Base-by-base conservation (phyloP, 2,888 invertebrate genomes). In the Phalangium opilio region DNA sequence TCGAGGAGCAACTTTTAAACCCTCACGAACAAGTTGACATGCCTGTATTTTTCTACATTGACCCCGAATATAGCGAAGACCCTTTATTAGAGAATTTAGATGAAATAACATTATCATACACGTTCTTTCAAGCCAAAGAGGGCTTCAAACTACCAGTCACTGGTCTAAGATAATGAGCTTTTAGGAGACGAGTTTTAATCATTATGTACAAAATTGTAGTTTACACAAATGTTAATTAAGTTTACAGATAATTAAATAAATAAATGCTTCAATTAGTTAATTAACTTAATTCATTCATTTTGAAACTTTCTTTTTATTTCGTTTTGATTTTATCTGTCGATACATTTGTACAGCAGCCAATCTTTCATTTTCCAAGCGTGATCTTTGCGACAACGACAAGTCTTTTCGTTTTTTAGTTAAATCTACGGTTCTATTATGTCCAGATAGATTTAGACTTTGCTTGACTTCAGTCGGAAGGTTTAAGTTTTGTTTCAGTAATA, bases 11-110 rank as follows among this genome's bases (percentile, higher is more conserved):
- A 65, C 81, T 83, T 64, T 71, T 99, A 2, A 95, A 95, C 70
- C 93, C 98, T 1, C 81, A 86, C 63, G 96, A 98, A 71, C 81
- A 93, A 75, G 93, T 96, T 49, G 96, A 98, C 65, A 87, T 98
- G 86, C 98, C 98, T 46, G 96, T 98, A 48, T 98, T 98, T 67
- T 98, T 98, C 71, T 98, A 91, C 70, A 90, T 98, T 55, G 98
- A 98, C 67, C 96, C 96, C 0, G 95, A 95, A 60, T 89, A 83
- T 63, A 76, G 71, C 0, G 79, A 83, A 40, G 96, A 98, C 70
- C 95, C 96, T 0, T 80, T 76, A 63, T 76, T 98, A 77, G 87
- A 91, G 66, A 75, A 74, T 63, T 75, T 89, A 1, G 76, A 89
- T 60, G 79, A 81, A 57, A 83, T 99, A 55, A 80, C 81, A 0